These are phyloP conservation scores for Operophtera brumata DNA, from an alignment of 2,888 invertebrate genomes.

Conservation along the genomic window DNA sequence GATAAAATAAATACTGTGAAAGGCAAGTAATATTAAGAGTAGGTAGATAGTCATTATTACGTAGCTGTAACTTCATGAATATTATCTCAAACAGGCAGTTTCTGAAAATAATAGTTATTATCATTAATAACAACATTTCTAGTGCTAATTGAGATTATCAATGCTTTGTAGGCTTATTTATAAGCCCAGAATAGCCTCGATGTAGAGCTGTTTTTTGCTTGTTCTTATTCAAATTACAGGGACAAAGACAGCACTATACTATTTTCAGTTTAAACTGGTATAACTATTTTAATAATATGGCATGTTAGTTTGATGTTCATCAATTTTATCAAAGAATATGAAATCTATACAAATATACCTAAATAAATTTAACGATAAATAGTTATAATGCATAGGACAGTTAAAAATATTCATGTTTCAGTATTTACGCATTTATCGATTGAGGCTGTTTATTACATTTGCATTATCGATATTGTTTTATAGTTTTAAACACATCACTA, in stretches of 20 bases:
- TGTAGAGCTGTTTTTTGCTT: too few species aligned
- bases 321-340: not conserved
- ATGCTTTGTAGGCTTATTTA: not conserved
- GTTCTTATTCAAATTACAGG: too few species aligned
- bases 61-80: slow-evolving; percentile 4
- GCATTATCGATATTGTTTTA: slow-evolving; percentile 53
- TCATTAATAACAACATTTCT: not conserved
- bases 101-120: not conserved
- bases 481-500: slow-evolving; percentile 65
- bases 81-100: not conserved
- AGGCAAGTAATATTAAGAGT: slow-evolving; percentile 8
- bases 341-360: not conserved
- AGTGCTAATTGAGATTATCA: not conserved
- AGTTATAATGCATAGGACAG: slow-evolving; percentile 6
- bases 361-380: not conserved
- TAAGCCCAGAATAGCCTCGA: too few species aligned
- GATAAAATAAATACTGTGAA: not conserved
- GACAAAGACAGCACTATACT: too few species aligned
- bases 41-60: slow-evolving; percentile 16
- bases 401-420: slow-evolving; percentile 42
- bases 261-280: too few species aligned
- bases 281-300: too few species aligned
- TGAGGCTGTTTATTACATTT: slow-evolving; percentile 59
- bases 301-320: not conserved
- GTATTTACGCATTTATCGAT: slow-evolving; percentile 76